Evolutionary conservation across 2,888 invertebrate genomes (phyloP).

Genomic region (Agrochola circellaris): DNA sequence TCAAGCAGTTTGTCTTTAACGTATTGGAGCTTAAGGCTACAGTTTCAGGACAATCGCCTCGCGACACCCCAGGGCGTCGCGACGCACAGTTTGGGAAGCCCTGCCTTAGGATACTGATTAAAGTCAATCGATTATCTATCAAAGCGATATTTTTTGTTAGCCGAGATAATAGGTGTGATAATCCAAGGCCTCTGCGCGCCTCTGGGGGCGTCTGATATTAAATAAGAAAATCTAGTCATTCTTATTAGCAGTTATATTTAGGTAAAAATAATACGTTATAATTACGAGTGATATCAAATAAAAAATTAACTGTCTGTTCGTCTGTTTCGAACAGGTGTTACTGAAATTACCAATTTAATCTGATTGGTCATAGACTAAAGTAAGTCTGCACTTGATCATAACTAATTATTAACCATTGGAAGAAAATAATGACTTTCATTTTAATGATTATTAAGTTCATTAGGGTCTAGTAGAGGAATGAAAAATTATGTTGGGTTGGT

Average conservation of each 20-base stretch:
- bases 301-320: not conserved
- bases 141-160: constrained; percentile 16
- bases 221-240: constrained; percentile 12
- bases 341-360: constrained; percentile 36
- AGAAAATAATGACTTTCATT: constrained; percentile 31
- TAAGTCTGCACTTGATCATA: not conserved
- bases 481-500: not conserved
- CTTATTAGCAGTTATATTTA: constrained; percentile 4
- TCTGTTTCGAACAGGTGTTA: constrained; percentile 2
- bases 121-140: not conserved
- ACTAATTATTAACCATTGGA: not conserved
- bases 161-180: constrained; percentile 16
- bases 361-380: constrained; percentile 36
- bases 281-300: not conserved
- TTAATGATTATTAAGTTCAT: constrained; percentile 18
- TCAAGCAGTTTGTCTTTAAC: too few species aligned
- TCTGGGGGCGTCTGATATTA: not conserved
- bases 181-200: not conserved
- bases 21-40: too few species aligned
- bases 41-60: too few species aligned
- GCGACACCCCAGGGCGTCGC: too few species aligned
- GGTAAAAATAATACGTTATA: not conserved
- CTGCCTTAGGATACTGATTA: not conserved
- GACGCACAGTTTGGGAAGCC: too few species aligned
- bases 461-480: not conserved